Evolutionary conservation across 2,113 vertebrate species (phyloP), one percentile per base, ranked within the genome.

Genomic region (Todiramphus chloris): DNA sequence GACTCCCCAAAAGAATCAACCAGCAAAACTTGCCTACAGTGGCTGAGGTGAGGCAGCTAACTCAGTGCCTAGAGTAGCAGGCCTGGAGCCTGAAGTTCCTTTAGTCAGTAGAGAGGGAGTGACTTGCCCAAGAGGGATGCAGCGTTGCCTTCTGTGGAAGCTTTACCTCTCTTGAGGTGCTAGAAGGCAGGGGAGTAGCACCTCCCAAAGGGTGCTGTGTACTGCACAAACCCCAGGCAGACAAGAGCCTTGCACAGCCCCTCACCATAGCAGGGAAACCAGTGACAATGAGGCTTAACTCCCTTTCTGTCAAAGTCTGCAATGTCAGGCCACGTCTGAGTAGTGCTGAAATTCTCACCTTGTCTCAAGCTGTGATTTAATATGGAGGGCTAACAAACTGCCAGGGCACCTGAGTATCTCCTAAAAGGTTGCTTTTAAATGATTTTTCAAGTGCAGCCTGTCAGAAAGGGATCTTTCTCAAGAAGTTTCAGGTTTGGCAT

Each of bases 271-370:
- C 24, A 62, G 43, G 11, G n/a, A 83, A 77, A 83, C 35, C 27
- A 37, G 2, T 28, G 13, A 24, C 37, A 66, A 2, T 28, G 13
- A 25, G 39, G 23, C 51, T 86, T 48, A 75, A 1, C 9, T 72
- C 5, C 0, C 37, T 31, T 83, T 24, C 30, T 30, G 0, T 21
- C 3, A 0, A 13, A 67, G 6, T 13, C 46, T 48, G 24, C 37
- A 35, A 1, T 24, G 20, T 30, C 73, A 87, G 43, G 27, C 46
- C 12, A 8, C 9, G 62, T 24, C 33, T 35, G 43, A 5, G 8
- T 8, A 37, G 25, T 27, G 41, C 50, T 78, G 69, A 23, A 67
- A 82, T 35, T 60, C 50, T 70, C 27, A 58, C 51, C 48, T 67
- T 53, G 35, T 13, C 67, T 39, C 12, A 20, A 75, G 70, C 41